Evolutionary conservation across 2,113 vertebrate species (phyloP).

Genomic region (Eurystomus gularis): DNA sequence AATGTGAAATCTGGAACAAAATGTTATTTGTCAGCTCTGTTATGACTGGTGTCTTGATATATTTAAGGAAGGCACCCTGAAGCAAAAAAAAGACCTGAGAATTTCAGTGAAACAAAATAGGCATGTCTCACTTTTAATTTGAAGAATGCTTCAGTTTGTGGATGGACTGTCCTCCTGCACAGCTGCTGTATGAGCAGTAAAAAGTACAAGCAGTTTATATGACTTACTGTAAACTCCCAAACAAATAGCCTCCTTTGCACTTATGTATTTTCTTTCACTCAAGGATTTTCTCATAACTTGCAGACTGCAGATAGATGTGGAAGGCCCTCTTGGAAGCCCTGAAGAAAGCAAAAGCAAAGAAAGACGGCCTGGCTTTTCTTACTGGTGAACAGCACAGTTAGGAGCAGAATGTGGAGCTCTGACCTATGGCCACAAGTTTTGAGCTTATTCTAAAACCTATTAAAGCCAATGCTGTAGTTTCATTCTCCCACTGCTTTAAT

Average conservation of each 20-base stretch:
- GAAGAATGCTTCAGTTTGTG: not conserved
- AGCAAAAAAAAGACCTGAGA: not conserved
- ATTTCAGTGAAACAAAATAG: not conserved
- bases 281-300: not conserved
- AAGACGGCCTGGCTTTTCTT: not conserved
- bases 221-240: not conserved
- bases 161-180: not conserved
- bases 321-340: not conserved
- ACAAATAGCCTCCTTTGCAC: not conserved
- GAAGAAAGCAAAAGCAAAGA: not conserved
- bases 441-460: not conserved
- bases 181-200: not conserved
- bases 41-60: not conserved
- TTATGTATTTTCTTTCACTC: not conserved
- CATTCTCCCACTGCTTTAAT: not conserved
- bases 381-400: not conserved
- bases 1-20: not conserved
- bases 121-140: not conserved
- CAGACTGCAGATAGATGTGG: not conserved
- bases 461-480: not conserved
- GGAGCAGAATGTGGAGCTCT: not conserved
- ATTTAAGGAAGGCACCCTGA: not conserved
- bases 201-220: not conserved
- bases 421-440: not conserved
- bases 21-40: not conserved